A percentile compares a stretch with the other conserved stretches of the same genome.
Evolutionary conservation across 2,113 vertebrate genomes (phyloP).

Genomic region (Epinephelus moara): DNA sequence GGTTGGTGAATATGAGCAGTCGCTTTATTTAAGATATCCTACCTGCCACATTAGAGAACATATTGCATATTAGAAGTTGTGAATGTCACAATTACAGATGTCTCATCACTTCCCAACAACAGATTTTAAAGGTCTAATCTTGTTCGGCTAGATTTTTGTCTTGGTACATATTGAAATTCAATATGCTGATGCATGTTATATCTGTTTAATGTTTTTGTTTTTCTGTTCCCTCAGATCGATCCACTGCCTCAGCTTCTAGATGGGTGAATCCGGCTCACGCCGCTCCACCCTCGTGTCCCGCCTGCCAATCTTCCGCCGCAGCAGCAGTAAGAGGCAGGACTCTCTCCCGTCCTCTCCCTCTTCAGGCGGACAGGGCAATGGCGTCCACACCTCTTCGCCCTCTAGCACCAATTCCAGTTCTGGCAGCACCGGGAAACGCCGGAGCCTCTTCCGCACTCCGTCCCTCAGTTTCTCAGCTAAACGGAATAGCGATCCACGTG

Average conservation of each 20-base stretch:
- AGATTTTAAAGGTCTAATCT: neutral
- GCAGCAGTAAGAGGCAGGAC: constrained; percentile 91
- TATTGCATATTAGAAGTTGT: neutral
- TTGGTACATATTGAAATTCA: neutral
- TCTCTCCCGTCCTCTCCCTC: constrained; percentile 97
- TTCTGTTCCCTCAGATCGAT: constrained; percentile 37
- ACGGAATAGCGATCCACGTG: constrained; percentile 84
- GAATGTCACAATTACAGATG: neutral
- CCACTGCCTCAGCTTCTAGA: constrained; percentile 70
- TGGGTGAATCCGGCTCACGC: constrained; percentile 94
- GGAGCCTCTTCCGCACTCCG: constrained; percentile 94
- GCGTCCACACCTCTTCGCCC: constrained; percentile 94
- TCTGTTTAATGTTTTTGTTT: neutral
- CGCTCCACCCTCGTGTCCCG: constrained; percentile 95
- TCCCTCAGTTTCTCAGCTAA: constrained; percentile 93
- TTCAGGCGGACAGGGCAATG: constrained; percentile 88
- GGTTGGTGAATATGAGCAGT: too few species aligned
- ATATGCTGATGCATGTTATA: neutral
- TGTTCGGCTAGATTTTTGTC: neutral
- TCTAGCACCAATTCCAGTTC: constrained; percentile 98
- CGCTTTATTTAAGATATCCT: neutral
- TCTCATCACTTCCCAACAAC: neutral
- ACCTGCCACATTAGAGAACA: neutral
- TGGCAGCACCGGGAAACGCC: constrained; percentile 94
- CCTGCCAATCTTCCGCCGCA: constrained; percentile 96